These are phyloP conservation scores for Bedellia somnulentella DNA, from an alignment of 2,888 invertebrate species.

Conservation along the genomic window DNA sequence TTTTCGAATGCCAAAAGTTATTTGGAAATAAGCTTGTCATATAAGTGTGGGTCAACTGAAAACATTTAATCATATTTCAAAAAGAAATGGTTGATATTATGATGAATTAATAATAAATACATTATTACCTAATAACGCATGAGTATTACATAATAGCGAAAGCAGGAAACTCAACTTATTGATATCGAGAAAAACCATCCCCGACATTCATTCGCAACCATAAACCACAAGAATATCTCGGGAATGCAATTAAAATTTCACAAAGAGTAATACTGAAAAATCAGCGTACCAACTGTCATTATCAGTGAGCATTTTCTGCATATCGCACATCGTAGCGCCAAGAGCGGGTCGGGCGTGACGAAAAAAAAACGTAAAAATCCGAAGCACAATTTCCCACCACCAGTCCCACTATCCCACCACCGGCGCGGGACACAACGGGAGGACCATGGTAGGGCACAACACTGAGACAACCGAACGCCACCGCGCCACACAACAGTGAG, in stretches of 20 bases:
- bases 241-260: not conserved
- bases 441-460: slow-evolving; percentile 45
- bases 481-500: slow-evolving; percentile 37
- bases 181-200: not conserved
- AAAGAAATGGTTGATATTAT: no score
- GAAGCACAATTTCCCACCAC: slow-evolving; percentile 27
- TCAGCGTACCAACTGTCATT: slow-evolving; percentile 46
- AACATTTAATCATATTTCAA: no score
- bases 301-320: slow-evolving; percentile 52
- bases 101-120: no score
- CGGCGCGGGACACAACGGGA: slow-evolving; percentile 42
- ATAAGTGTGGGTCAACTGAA: no score
- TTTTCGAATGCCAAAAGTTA: no score
- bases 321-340: slow-evolving; percentile 39
- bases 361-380: no score
- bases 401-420: slow-evolving; percentile 38
- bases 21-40: no score
- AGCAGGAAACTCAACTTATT: not conserved
- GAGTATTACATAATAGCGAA: not conserved
- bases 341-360: no score
- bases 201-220: not conserved
- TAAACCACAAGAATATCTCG: not conserved
- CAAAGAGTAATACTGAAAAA: slow-evolving; percentile 4
- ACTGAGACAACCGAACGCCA: slow-evolving; percentile 13
- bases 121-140: no score